These are phyloP conservation scores for Acanthoscelides obtectus DNA, from an alignment of 2,888 invertebrate genomes.

Conservation along the genomic window DNA sequence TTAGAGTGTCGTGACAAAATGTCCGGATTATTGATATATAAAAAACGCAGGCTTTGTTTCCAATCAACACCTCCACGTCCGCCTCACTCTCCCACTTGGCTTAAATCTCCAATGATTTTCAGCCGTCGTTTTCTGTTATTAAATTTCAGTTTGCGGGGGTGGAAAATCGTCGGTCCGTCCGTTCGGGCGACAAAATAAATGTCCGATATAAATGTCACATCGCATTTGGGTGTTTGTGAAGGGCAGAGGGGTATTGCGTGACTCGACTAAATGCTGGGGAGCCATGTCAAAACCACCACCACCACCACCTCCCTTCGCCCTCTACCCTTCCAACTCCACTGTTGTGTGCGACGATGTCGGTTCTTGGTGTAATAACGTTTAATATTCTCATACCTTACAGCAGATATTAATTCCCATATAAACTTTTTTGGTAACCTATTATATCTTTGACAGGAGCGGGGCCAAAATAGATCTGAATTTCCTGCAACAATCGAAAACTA, in stretches of 20 bases:
- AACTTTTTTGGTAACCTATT: no score
- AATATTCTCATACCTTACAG: not conserved
- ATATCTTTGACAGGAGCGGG: no score
- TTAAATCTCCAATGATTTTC: not conserved
- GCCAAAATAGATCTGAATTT: no score
- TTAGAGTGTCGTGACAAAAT: no score
- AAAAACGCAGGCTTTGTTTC: not conserved
- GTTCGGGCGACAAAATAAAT: slow-evolving; percentile 20
- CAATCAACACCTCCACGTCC: not conserved
- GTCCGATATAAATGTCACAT: slow-evolving; percentile 32
- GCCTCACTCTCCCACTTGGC: no score
- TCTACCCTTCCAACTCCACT: not conserved
- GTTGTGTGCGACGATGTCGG: not conserved
- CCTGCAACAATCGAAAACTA: no score
- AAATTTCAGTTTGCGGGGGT: not conserved
- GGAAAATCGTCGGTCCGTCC: not conserved
- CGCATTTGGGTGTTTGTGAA: slow-evolving; percentile 28
- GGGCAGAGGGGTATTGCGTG: slow-evolving; percentile 27
- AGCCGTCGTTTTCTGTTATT: not conserved
- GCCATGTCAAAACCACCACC: slow-evolving; percentile 30
- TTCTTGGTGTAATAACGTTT: not conserved
- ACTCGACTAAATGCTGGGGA: slow-evolving; percentile 18
- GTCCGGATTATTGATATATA: no score
- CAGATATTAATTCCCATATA: no score
- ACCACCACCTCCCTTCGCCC: not conserved